phyloP scores from a whole-genome alignment of 2,113 vertebrate species.

The Ia io region DNA sequence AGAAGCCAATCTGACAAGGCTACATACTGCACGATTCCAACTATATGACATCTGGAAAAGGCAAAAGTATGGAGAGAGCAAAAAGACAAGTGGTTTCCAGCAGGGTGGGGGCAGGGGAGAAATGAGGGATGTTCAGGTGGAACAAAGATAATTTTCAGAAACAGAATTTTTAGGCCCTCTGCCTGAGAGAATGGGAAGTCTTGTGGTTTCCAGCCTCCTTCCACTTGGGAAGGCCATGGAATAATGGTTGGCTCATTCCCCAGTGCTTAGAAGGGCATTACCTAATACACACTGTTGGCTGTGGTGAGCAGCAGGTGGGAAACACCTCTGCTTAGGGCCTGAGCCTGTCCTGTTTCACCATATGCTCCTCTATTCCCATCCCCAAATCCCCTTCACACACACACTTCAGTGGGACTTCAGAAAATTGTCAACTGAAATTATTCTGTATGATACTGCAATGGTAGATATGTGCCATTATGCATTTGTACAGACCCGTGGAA shows the following conservation, averaged over 20 bases:
- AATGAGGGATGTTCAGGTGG: neutral
- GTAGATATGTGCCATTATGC: neutral
- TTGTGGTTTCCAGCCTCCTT: neutral
- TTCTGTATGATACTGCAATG: neutral
- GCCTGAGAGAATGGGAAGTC: neutral
- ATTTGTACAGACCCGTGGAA: neutral
- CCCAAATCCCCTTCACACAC: neutral
- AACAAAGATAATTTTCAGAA: neutral
- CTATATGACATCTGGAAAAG: neutral
- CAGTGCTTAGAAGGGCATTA: neutral
- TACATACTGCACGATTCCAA: neutral
- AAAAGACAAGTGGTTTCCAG: neutral
- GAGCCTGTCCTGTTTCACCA: neutral
- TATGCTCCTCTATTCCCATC: neutral
- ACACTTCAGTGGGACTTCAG: neutral
- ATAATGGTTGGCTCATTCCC: neutral
- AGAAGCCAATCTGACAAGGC: neutral
- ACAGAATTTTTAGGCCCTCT: neutral
- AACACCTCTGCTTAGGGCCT: neutral
- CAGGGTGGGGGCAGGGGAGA: neutral
- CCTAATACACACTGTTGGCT: neutral
- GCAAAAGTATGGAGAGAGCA: neutral
- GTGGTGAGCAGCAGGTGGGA: neutral
- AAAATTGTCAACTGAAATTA: neutral
- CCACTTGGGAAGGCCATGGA: neutral